Conservation (phyloP, 2,888 invertebrate species). For the Pristionchus arcanus region DNA sequence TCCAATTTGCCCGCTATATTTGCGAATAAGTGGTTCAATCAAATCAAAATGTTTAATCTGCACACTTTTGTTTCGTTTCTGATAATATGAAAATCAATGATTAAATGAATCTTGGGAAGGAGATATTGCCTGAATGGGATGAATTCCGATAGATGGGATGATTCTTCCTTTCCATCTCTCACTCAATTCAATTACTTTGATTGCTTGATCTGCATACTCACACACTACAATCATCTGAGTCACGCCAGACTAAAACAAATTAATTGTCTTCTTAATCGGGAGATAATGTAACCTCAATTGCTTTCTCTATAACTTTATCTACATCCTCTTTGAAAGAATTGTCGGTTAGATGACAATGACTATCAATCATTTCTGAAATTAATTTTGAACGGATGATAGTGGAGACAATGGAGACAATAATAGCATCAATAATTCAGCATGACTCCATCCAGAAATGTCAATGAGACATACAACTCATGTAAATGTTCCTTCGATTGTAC, state of each 20-base stretch:
- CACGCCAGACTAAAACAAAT: slow-evolving; percentile 66
- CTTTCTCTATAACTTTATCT: slow-evolving; percentile 67
- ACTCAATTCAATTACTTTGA: slow-evolving; percentile 69
- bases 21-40: background rate
- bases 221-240: slow-evolving; percentile 71
- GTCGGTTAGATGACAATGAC: slow-evolving; percentile 76
- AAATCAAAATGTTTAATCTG: slow-evolving; percentile 23
- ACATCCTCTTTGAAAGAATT: slow-evolving; percentile 73
- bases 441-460: too few species aligned
- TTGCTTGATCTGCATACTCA: slow-evolving; percentile 73
- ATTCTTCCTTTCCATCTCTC: slow-evolving; percentile 67
- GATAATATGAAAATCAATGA: background rate
- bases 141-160: slow-evolving; percentile 78
- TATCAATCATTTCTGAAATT: slow-evolving; percentile 73
- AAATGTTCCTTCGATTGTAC: background rate
- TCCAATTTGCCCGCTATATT: background rate
- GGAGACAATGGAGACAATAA: background rate
- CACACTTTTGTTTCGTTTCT: slow-evolving; percentile 50
- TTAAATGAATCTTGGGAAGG: background rate
- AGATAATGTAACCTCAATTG: slow-evolving; percentile 54
- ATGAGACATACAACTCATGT: background rate
- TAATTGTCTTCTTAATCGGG: background rate
- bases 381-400: background rate
- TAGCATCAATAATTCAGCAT: too few species aligned
- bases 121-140: slow-evolving; percentile 79